phyloP scores from a whole-genome alignment of 2,888 invertebrate genomes.

The Diadromus collaris region DNA sequence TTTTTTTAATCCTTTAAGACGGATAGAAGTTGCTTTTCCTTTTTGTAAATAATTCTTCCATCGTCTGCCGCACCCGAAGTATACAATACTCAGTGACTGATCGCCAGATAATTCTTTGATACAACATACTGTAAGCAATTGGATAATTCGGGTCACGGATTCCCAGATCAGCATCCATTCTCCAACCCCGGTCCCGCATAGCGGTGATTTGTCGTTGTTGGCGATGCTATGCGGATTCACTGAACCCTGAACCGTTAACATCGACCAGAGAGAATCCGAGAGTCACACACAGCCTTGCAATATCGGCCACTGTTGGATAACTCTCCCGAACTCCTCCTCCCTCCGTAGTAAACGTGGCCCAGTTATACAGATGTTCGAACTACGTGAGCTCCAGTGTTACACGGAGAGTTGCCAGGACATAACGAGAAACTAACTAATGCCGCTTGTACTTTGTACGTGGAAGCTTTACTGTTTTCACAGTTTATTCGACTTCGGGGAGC shows the following conservation, averaged over 20 bases:
- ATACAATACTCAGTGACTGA: neutral
- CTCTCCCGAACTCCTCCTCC: conserved; percentile 44
- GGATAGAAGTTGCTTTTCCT: neutral
- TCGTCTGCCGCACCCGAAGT: neutral
- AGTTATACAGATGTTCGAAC: conserved; percentile 56
- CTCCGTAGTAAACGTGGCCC: conserved; percentile 50
- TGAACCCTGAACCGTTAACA: conserved; percentile 44
- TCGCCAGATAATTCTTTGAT: conserved; percentile 15
- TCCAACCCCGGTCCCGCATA: neutral
- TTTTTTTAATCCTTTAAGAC: too few relatives aligned
- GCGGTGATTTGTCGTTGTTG: conserved; percentile 7
- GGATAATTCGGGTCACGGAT: conserved; percentile 39
- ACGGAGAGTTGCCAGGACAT: conserved; percentile 23
- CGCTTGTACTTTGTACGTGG: neutral
- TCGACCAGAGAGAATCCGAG: conserved; percentile 22
- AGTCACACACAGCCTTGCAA: conserved; percentile 15
- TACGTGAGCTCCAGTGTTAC: conserved; percentile 21
- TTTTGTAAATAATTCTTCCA: neutral
- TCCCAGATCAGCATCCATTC: neutral
- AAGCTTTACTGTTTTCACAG: neutral
- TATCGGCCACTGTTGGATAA: conserved; percentile 31
- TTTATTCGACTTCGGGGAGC: conserved; percentile 1
- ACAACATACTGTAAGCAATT: conserved; percentile 16
- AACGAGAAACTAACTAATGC: conserved; percentile 24
- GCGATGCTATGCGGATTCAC: conserved; percentile 25